phyloP scores from a whole-genome alignment of 2,888 invertebrate genomes.

The Pristionchus entomophagus region DNA sequence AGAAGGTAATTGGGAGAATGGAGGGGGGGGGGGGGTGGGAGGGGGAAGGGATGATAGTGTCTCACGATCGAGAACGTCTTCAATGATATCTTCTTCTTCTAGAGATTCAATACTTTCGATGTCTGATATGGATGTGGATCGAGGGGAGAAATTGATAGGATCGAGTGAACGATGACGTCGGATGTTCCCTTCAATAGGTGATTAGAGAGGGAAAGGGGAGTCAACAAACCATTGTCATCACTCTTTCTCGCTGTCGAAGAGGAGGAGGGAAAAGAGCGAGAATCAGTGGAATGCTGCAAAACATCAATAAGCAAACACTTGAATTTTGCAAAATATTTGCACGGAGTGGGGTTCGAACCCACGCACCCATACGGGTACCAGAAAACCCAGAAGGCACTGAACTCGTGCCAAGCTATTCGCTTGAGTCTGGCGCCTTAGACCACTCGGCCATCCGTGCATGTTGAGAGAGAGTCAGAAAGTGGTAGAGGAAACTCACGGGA shows the following conservation, averaged over 20 bases:
- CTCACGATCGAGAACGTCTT: slow-evolving; percentile 38
- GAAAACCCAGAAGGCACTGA: slow-evolving; percentile 47
- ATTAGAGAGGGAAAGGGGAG: not conserved
- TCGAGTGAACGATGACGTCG: slow-evolving; percentile 27
- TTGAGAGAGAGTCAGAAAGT: not conserved
- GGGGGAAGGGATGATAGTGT: not conserved
- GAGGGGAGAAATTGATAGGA: not conserved
- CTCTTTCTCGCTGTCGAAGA: not conserved
- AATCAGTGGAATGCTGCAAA: slow-evolving; percentile 39
- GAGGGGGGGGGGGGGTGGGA: not conserved
- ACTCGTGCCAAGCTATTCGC: slow-evolving; percentile 54
- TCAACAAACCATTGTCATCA: slow-evolving; percentile 3
- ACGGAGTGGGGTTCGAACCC: slow-evolving; percentile 50
- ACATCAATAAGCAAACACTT: not conserved
- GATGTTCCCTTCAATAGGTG: not conserved
- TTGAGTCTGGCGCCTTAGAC: slow-evolving; percentile 78
- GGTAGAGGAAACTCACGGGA: not conserved
- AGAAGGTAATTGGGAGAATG: not conserved
- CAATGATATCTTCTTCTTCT: slow-evolving; percentile 38
- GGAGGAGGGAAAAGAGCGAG: slow-evolving; percentile 29
- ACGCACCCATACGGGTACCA: slow-evolving; percentile 47
- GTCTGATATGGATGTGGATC: slow-evolving; percentile 6
- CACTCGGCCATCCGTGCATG: slow-evolving; percentile 75
- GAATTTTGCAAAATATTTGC: slow-evolving; percentile 11
- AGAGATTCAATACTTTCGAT: slow-evolving; percentile 9